These are phyloP conservation scores for Pedionomus torquatus DNA, from an alignment of 2,113 vertebrate species.

Conservation along the genomic window DNA sequence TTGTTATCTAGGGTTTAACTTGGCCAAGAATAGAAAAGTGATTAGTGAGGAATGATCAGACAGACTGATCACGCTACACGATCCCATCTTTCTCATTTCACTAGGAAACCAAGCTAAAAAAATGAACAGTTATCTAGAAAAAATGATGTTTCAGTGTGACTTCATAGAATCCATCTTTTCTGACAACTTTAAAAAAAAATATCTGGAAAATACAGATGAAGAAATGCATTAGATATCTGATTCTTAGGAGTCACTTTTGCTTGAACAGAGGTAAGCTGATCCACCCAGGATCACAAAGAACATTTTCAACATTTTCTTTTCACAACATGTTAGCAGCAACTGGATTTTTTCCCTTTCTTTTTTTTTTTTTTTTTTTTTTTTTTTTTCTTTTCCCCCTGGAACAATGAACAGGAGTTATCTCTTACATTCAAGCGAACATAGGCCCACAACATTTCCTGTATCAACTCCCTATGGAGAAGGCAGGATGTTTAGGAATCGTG, in stretches of 20 bases:
- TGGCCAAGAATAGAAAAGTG: background rate
- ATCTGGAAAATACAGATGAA: background rate
- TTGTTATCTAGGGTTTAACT: background rate
- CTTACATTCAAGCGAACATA: slow-evolving; percentile 5
- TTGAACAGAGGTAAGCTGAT: background rate
- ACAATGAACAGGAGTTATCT: slow-evolving; percentile 58
- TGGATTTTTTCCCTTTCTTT: background rate
- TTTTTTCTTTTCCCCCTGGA: background rate
- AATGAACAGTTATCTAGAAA: background rate
- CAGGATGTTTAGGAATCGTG: slow-evolving; percentile 53
- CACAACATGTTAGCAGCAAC: background rate
- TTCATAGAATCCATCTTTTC: background rate
- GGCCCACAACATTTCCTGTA: slow-evolving; percentile 61
- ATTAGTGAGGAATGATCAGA: background rate
- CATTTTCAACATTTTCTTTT: background rate
- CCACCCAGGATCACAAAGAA: background rate
- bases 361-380: background rate
- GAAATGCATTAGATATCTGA: background rate
- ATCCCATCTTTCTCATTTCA: background rate
- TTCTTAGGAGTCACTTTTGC: background rate
- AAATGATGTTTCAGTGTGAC: background rate
- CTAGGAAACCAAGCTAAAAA: background rate
- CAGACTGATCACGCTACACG: background rate
- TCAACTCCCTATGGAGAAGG: slow-evolving; percentile 35
- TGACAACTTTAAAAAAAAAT: background rate